Conservation (phyloP, 2,113 vertebrate genomes). For the Prinia subflava region DNA sequence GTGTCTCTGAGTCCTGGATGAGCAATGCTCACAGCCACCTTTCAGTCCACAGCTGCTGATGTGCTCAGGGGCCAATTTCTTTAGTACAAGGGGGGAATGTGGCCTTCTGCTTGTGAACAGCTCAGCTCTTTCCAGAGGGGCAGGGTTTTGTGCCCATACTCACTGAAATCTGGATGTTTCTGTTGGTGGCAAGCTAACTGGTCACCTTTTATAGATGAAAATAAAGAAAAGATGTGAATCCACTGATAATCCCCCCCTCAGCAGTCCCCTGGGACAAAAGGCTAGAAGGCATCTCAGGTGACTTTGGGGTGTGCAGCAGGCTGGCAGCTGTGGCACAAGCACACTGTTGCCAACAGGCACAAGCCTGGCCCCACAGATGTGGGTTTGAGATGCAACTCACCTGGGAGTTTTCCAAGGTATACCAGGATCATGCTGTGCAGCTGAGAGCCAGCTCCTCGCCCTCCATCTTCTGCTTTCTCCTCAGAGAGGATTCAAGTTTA, state of each 20-base stretch:
- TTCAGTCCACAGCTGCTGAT: fast-evolving
- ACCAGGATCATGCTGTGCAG: neutral
- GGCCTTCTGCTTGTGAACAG: neutral
- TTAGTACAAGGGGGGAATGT: neutral
- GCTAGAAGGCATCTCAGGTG: neutral
- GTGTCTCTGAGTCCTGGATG: neutral
- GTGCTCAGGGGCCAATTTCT: neutral
- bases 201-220: neutral
- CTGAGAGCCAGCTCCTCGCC: neutral
- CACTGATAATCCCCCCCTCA: neutral
- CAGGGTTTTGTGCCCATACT: neutral
- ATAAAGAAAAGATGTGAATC: neutral
- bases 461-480: conserved; percentile 36
- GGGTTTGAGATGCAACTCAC: conserved; percentile 6
- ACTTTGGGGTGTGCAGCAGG: neutral
- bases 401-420: conserved; percentile 42
- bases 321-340: neutral
- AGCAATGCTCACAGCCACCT: neutral
- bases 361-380: neutral
- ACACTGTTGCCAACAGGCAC: neutral
- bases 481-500: conserved; percentile 48
- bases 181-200: neutral
- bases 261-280: neutral
- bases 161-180: neutral
- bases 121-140: neutral